Evolutionary conservation across 1,140 invertebrate genomes (phyloP), one percentile per base, ranked within the genome.

Genomic region (Lethocerus indicus): DNA sequence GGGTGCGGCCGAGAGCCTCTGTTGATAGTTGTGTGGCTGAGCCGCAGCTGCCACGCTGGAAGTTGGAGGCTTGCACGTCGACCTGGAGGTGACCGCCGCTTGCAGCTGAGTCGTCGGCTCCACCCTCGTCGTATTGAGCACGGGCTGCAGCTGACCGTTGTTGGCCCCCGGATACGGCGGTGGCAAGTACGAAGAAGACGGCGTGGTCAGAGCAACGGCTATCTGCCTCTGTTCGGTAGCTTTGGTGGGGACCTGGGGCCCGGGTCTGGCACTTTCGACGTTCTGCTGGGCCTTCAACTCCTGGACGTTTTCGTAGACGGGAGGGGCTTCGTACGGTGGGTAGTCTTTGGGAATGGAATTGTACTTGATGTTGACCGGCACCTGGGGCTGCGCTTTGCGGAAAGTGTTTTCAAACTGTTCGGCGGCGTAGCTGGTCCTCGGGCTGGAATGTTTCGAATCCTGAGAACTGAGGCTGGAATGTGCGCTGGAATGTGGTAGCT

Each of bases 231-330:
- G 54, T 35, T 58, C 56, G 12, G 32, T 48, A 42, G 51, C 50
- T n/a, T n/a, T n/a, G n/a, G 47, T 46, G 16, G 66, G 60, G 2
- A 71, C 68, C 51, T 71, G 70, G 39, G 70, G 69, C 5, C 65
- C 65, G 2, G 70, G 63, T 49, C 69, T 71, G 23, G 63, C 64
- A 42, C 67, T 64, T 27, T 60, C 61, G 25, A 60, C 58, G 25
- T 62, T 61, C 20, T 59, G 65, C 42, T 65, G 63, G 39, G 48
- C 56, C 40, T 55, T 59, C 20, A 65, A 47, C 43, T 76, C 74
- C 52, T 79, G 74, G 29, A 83, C 71, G 59, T 83, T 83, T 64
- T 83, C 80, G 62, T 83, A 82, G 5, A 83, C 75, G 13, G 78
- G 78, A 21, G 72, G 72, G 21, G 69, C 68, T 56, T 73, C 71